Evolutionary conservation across 2,888 invertebrate genomes (phyloP), one percentile per base, ranked within the genome.

Genomic region (Gisinianus flammeolus): DNA sequence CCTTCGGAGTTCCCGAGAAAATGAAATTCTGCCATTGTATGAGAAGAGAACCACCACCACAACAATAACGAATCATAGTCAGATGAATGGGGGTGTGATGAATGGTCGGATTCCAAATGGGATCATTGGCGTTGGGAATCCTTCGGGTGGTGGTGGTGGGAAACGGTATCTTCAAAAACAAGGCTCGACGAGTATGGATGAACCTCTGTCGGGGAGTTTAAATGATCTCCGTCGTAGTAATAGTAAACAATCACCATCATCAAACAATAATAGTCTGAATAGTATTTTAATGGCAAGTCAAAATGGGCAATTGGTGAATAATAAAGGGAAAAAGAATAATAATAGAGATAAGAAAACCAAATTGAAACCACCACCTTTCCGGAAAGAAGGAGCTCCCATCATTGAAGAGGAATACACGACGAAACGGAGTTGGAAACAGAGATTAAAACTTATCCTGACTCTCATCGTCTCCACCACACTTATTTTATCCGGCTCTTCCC

Each of bases 361-460:
- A 22, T 24, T 22, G 24, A 30, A 62, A 26, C 66, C 66, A 5
- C 72, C 77, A 1, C 64, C 68, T 0, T 16, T 6, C 58, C 33
- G 35, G 26, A 44, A 26, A 19, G 8, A 12, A 44, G 26, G 24
- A 24, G 33, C 33, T n/a, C 54, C 30, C 19, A 33, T 56, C 1
- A 69, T 33, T 2, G 66, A 71, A 2, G 64, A 31, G 30, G 56
- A 70, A 54, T 54, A 35, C 24, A 30, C 28, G 10, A 58, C 16
- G 24, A 88, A 88, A 85, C 88, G 89, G 85, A 90, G 90, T 85
- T 90, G 90, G 86, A 90, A 91, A 86, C 91, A 92, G 89, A 90
- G 91, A 87, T 90, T 90, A 85, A 90, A 91, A 87, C 92, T 92
- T 86, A 92, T 92, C 88, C 90, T 91, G 83, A 92, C 92, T 82